Base-by-base conservation (phyloP, 2,888 invertebrate genomes). In the Julus scanicus region DNA sequence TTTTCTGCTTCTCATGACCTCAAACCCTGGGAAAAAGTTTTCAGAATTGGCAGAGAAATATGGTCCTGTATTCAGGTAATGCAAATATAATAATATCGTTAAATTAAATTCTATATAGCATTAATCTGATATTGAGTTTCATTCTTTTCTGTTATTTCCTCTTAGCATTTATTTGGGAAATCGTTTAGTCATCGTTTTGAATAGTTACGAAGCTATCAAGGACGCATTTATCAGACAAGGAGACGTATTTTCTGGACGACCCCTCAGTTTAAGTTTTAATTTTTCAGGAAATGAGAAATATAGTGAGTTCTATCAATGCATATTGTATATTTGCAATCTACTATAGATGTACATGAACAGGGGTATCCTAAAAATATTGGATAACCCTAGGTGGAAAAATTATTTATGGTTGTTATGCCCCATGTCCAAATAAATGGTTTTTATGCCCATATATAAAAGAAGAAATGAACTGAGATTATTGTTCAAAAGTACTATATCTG, bases 151-250 rank as follows among this genome's bases (percentile, higher is more conserved):
- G n/a, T n/a, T n/a, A n/a, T n/a, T n/a, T n/a, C n/a, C n/a, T n/a
- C n/a, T 86, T 11, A 87, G 87, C 15, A 17, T 87, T 9, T 87
- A 87, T n/a, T 15, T 87, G 0, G 87, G 87, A 17, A 87, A 48
- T 15, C 83, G 11, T 5, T 83, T 87, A n/a, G 80, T 88, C 2
- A 53, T 88, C 0, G 86, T 88, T 20, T 20, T 88, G 17, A 86
- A 83, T 63, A 71, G 71, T 15, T 86, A 40, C 40, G 57, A 86
- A 11, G 86, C 86, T 3, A 86, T 86, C 29, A 88, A 86, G 44
- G 88, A 88, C 9, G 88, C 88, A 2, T 88, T 86, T 40, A 71
- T 88, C 37, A 86, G 44, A 39, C 88, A 88, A 49, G 88, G 40
- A 5, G 88, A 88, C 5, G n/a, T 71, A 9, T 88, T 88, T 86